Evolutionary conservation across 2,113 vertebrate species (phyloP).

Genomic region (Orientallactaga bullata): DNA sequence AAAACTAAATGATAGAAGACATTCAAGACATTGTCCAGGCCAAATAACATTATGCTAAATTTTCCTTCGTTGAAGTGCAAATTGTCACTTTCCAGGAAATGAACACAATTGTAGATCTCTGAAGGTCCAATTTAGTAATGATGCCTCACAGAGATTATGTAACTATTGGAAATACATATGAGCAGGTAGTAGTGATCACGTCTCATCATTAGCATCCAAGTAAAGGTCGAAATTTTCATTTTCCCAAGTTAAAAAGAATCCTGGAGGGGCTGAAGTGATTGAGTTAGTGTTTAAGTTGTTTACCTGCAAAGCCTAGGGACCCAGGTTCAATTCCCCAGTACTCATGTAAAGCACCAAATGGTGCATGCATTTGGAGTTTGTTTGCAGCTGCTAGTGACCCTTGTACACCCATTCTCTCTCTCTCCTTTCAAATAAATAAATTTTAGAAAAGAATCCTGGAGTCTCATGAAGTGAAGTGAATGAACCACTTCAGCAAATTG

Average conservation of each 20-base stretch:
- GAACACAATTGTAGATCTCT: neutral
- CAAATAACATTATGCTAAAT: conserved; percentile 21
- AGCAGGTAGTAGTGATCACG: neutral
- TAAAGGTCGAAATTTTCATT: neutral
- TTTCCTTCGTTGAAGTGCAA: neutral
- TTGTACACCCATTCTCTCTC: no score
- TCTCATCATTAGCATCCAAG: neutral
- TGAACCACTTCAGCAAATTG: neutral
- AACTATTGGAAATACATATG: neutral
- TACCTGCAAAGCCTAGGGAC: no score
- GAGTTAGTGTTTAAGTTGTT: no score
- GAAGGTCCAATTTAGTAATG: conserved; percentile 35
- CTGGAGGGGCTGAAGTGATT: no score
- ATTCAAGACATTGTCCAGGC: neutral
- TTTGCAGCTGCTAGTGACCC: no score
- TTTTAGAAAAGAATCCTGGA: neutral
- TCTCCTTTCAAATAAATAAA: no score
- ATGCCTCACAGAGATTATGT: neutral
- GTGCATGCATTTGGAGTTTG: no score
- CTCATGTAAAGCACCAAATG: no score
- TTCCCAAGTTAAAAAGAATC: conserved; percentile 30
- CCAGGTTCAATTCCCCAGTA: no score
- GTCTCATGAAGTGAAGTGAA: neutral
- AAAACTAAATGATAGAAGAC: neutral
- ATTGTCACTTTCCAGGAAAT: conserved; percentile 40